Evolutionary conservation across 1,140 invertebrate species (phyloP), one percentile per base, ranked within the genome.

Genomic region (Cephus cinctus): DNA sequence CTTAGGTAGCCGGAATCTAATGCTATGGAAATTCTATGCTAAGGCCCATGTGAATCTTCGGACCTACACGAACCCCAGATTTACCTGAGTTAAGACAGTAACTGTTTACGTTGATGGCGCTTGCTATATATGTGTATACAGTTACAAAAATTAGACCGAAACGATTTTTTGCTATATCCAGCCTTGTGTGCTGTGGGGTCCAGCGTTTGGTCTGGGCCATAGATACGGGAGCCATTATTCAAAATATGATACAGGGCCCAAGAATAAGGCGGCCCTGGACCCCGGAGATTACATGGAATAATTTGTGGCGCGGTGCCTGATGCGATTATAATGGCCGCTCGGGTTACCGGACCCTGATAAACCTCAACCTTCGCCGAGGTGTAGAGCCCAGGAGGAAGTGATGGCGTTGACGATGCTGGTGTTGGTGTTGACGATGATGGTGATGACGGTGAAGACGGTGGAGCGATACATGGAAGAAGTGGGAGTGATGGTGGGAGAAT

Each of bases 321-420:
- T 71, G 67, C 63, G 71, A 72, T 72, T 72, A 72, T 73, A 73
- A 73, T 72, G 63, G 69, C 70, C 56, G 59, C 62, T 69, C 63
- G 54, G 61, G 54, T 73, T 69, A 70, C 64, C 63, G 49, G 52
- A 51, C 59, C 54, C 59, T 63, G 60, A 68, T 68, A 60, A 63
- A 56, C 59, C n/a, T n/a, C n/a, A n/a, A n/a, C n/a, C n/a, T n/a
- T n/a, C n/a, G n/a, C n/a, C n/a, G n/a, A n/a, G n/a, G n/a, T n/a
- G n/a, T n/a, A n/a, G n/a, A n/a, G n/a, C n/a, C n/a, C n/a, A n/a
- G n/a, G n/a, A n/a, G n/a, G n/a, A n/a, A n/a, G n/a, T n/a, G n/a
- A n/a, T n/a, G n/a, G n/a, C n/a, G n/a, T n/a, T n/a, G n/a, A n/a
- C n/a, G n/a, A n/a, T n/a, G n/a, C n/a, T n/a, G n/a, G n/a, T n/a